These are phyloP conservation scores for Oryzias woworae DNA, from an alignment of 2,113 vertebrate genomes.

Conservation along the genomic window DNA sequence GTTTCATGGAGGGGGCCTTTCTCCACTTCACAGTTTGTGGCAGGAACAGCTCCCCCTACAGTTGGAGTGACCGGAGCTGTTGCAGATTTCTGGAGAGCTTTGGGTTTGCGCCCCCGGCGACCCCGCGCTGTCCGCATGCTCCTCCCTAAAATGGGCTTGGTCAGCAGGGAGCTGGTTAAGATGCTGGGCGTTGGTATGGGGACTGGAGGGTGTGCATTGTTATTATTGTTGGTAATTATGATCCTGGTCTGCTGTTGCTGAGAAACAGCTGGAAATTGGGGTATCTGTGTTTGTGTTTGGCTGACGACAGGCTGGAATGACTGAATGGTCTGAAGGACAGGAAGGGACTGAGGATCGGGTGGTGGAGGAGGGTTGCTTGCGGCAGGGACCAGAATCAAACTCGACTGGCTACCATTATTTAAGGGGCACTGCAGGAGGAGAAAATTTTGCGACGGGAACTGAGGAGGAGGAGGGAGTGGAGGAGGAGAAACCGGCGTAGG, in stretches of 20 bases:
- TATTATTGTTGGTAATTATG: constrained; percentile 68
- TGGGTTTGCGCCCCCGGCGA: constrained; percentile 75
- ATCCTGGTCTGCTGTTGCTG: constrained; percentile 75
- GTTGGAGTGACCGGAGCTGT: constrained; percentile 22
- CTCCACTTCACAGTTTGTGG: constrained; percentile 18
- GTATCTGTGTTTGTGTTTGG: constrained; percentile 67
- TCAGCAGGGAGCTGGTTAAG: constrained; percentile 56
- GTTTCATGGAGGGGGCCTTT: constrained; percentile 4
- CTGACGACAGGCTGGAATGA: constrained; percentile 72
- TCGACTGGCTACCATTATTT: constrained; percentile 71
- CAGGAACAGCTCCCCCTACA: constrained; percentile 14
- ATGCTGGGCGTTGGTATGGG: constrained; percentile 37
- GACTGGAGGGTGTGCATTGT: constrained; percentile 42
- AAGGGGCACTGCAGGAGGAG: constrained; percentile 79
- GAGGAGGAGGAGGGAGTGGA: constrained; percentile 75
- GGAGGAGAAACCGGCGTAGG: constrained; percentile 68
- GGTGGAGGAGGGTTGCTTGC: constrained; percentile 58
- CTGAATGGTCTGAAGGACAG: constrained; percentile 74
- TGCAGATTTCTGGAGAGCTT: constrained; percentile 54
- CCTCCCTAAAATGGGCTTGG: constrained; percentile 73
- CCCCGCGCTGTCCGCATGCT: constrained; percentile 71
- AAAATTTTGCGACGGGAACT: constrained; percentile 72
- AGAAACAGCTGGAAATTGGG: constrained; percentile 66
- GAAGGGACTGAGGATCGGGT: constrained; percentile 63
- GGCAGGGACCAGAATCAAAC: constrained; percentile 75